Evolutionary conservation across 1,140 invertebrate species (phyloP), one percentile per base, ranked within the genome.

Genomic region (Pseudomyrmex dendroicus): DNA sequence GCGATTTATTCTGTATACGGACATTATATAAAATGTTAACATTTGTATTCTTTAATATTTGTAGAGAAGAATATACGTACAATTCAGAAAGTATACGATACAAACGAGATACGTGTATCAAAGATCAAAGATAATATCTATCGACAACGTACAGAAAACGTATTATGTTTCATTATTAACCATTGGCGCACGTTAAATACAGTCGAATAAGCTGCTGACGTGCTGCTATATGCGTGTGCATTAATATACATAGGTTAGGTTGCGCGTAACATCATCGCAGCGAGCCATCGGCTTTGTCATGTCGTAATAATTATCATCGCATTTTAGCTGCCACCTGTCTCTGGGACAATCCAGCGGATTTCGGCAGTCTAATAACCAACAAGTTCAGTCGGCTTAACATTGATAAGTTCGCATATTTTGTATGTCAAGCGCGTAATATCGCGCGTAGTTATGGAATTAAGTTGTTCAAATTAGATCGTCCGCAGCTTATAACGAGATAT

Each of bases 221-320:
- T 52, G 50, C 7, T 52, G 50, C 10, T 52, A 10, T 52, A 3
- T 22, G 46, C 46, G 46, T 73, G 46, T 22, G 35, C 57, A n/a
- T 62, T 25, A 48, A 61, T n/a, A 46, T 61, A 62, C 46, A 15
- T 25, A 50, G 57, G 20, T 50, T 25, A 50, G 57, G 20, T 50
- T 62, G 20, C 20, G 22, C 17, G 4, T 73, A 61, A 73, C 44
- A 52, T 61, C 13, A 48, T 61, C 48, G 56, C 68, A 44, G 17
- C 35, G 59, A 62, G 20, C 15, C 44, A 54, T 1, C 56, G 54
- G 70, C 56, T 73, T 73, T 62, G 57, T 44, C 15, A 50, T 7
- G 10, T 10, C 48, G 44, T 74, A 62, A 74, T 74, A 74, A 74
- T 74, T 74, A 74, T 74, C 72, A 74, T 74, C 72, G 44, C 22